Conservation (phyloP, 2,113 vertebrate genomes). For the Hirundichthys speculiger region DNA sequence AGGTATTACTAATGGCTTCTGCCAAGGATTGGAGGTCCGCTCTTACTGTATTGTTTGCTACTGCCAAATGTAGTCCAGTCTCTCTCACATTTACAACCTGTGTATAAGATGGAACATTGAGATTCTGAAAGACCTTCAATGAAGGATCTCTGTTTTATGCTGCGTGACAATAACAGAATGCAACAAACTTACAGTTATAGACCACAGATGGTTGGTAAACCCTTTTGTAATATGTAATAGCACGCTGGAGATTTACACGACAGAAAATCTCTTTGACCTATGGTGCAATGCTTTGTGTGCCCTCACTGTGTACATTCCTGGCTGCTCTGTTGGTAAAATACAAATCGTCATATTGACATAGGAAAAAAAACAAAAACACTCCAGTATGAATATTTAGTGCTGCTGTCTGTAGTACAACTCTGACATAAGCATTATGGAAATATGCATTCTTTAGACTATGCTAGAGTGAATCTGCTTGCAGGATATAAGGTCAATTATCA, state of each 20-base stretch:
- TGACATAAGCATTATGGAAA: slow-evolving; percentile 10
- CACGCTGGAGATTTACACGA: slow-evolving; percentile 28
- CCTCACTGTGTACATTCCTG: slow-evolving; percentile 1
- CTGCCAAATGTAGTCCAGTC: slow-evolving; percentile 29
- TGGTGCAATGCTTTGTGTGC: slow-evolving; percentile 24
- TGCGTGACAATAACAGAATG: slow-evolving; percentile 16
- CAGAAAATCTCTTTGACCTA: slow-evolving; percentile 24
- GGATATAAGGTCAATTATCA: slow-evolving; percentile 53
- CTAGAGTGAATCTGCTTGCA: slow-evolving; percentile 33
- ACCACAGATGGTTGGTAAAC: slow-evolving; percentile 25
- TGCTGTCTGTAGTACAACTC: slow-evolving; percentile 18
- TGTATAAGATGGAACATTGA: slow-evolving; percentile 18
- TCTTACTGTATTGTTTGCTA: slow-evolving; percentile 46
- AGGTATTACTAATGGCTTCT: slow-evolving; percentile 65
- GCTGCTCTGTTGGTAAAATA: slow-evolving; percentile 34
- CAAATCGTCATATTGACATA: slow-evolving; percentile 21
- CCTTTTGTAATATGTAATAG: slow-evolving; percentile 22
- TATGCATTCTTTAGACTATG: slow-evolving; percentile 4
- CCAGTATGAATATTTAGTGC: slow-evolving; percentile 12
- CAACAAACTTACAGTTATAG: slow-evolving; percentile 25
- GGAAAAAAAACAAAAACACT: background rate
- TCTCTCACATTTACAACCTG: slow-evolving; percentile 27
- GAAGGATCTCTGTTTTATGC: slow-evolving; percentile 26
- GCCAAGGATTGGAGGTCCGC: slow-evolving; percentile 34
- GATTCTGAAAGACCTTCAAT: slow-evolving; percentile 34